Conservation (phyloP, 1,140 invertebrate genomes). For the Akabosia matsudoensis region DNA sequence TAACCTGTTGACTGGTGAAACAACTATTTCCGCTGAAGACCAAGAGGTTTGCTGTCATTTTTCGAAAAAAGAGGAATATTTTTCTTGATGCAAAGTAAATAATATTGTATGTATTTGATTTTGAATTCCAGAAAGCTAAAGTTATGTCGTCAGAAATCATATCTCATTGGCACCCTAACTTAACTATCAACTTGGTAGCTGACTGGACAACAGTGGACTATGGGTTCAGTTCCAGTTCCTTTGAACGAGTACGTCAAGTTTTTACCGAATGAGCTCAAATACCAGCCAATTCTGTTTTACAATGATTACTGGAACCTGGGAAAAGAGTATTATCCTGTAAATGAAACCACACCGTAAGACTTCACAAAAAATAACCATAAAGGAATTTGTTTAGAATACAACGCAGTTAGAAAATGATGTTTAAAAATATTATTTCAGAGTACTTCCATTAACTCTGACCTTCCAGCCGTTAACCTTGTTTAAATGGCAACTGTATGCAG, state of each 20-base stretch:
- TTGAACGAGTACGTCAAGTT: constrained; percentile 92
- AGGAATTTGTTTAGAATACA: too few relatives aligned
- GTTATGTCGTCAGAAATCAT: constrained; percentile 80
- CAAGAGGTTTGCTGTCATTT: constrained; percentile 41
- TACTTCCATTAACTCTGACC: constrained; percentile 70
- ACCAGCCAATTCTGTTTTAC: constrained; percentile 91
- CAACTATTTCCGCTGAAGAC: constrained; percentile 70
- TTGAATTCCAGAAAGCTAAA: constrained; percentile 70
- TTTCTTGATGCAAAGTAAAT: not conserved
- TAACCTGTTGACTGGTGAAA: constrained; percentile 92
- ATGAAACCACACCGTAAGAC: constrained; percentile 70
- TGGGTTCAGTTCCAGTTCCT: constrained; percentile 72
- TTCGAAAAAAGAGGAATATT: not conserved
- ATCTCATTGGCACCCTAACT: constrained; percentile 98
- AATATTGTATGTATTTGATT: too few relatives aligned
- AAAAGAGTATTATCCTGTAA: constrained; percentile 91
- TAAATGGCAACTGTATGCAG: constrained; percentile 93
- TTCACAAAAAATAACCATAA: too few relatives aligned
- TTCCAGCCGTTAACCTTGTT: constrained; percentile 91
- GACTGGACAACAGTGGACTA: constrained; percentile 93
- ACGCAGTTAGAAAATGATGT: too few relatives aligned
- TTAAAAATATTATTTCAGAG: too few relatives aligned
- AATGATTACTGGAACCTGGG: constrained; percentile 99
- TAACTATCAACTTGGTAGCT: constrained; percentile 90
- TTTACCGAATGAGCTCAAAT: constrained; percentile 71